phyloP scores from a whole-genome alignment of 2,888 invertebrate species.

The Pristionchus entomophagus region DNA sequence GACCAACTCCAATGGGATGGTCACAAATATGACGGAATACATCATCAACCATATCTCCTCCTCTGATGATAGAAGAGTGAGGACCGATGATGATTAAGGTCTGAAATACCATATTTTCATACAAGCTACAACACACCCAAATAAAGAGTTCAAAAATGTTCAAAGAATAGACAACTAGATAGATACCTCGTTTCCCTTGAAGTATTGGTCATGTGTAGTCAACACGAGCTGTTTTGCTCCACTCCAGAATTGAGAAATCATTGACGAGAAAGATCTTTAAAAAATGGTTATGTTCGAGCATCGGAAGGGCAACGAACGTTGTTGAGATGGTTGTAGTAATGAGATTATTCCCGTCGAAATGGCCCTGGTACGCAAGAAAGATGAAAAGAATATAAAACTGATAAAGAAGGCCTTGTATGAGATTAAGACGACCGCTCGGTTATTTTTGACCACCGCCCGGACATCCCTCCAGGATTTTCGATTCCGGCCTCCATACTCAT shows the following conservation, averaged over 20 bases:
- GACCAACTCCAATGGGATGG: background rate
- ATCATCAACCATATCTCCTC: background rate
- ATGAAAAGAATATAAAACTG: background rate
- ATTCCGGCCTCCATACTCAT: no score
- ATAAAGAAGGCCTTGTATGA: background rate
- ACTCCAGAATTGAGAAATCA: background rate
- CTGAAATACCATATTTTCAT: background rate
- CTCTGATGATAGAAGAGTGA: background rate
- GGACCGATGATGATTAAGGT: background rate
- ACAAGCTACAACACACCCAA: no score
- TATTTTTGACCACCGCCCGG: no score
- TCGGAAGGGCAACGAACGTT: background rate
- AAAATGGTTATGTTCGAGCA: background rate
- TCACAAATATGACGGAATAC: background rate
- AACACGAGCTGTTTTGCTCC: background rate
- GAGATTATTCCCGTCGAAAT: conserved; percentile 35
- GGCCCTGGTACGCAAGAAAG: background rate
- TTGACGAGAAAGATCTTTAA: background rate
- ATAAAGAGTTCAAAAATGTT: no score
- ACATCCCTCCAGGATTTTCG: no score
- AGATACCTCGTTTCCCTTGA: background rate
- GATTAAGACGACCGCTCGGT: no score
- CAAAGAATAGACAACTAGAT: background rate
- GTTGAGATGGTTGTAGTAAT: background rate
- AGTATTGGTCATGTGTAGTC: background rate